phyloP scores from a whole-genome alignment of 2,797 vertebrate species.

The Diplodus sargus region DNA sequence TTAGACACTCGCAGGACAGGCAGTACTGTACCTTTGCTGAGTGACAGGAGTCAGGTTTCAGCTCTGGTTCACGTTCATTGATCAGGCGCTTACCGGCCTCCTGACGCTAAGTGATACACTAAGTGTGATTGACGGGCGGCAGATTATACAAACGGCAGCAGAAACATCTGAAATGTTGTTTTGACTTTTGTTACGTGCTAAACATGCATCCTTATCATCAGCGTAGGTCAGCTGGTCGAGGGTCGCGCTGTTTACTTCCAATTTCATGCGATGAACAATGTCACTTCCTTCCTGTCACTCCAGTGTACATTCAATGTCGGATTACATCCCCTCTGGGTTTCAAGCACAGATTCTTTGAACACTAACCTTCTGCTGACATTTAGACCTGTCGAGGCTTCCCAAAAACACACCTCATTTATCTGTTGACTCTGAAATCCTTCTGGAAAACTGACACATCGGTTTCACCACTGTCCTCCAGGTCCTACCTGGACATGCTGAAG shows the following conservation, averaged over 20 bases:
- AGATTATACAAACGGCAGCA: slow-evolving; percentile 32
- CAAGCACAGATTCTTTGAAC: background rate
- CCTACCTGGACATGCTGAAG: slow-evolving; percentile 99
- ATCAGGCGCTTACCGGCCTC: slow-evolving; percentile 63
- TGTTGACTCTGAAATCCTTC: background rate
- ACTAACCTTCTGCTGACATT: background rate
- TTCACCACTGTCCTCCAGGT: slow-evolving; percentile 81
- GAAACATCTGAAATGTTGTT: slow-evolving; percentile 50
- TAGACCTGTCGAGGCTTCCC: background rate
- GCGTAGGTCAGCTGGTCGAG: background rate
- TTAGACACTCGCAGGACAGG: slow-evolving; percentile 3
- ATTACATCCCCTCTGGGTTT: background rate
- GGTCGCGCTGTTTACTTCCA: no score
- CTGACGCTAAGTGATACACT: slow-evolving; percentile 59
- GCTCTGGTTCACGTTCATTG: slow-evolving; percentile 52
- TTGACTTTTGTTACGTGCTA: slow-evolving; percentile 34
- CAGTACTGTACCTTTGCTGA: slow-evolving; percentile 49
- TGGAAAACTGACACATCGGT: background rate
- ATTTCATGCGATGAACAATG: background rate
- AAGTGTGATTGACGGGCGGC: slow-evolving; percentile 56
- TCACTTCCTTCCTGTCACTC: background rate
- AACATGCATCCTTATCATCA: slow-evolving; percentile 22
- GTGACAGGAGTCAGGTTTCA: slow-evolving; percentile 64
- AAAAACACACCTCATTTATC: background rate
- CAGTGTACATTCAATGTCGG: background rate